Percentiles rank a stretch among this genome's conserved stretches.
These are phyloP conservation scores for Laticauda colubrina DNA, from an alignment of 2,113 vertebrate genomes.

Conservation along the genomic window DNA sequence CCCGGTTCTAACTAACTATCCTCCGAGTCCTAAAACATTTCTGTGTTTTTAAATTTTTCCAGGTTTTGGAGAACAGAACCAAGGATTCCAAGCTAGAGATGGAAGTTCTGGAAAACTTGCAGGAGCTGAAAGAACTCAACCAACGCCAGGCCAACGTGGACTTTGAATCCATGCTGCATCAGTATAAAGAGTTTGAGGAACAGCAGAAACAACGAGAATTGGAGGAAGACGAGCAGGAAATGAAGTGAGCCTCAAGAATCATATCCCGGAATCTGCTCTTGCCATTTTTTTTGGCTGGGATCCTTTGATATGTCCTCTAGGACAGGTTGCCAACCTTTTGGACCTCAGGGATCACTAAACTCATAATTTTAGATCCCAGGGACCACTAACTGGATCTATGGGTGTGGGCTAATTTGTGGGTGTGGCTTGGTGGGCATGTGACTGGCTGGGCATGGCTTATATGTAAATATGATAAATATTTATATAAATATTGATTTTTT, in stretches of 20 bases:
- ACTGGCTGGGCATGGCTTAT: too few relatives aligned
- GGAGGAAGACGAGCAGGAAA: constrained; percentile 87
- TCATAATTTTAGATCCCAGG: too few relatives aligned
- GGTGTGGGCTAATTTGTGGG: too few relatives aligned
- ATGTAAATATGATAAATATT: too few relatives aligned
- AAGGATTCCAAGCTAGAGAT: constrained; percentile 97
- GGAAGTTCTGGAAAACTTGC: constrained; percentile 96
- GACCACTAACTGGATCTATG: too few relatives aligned
- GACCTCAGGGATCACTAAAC: too few relatives aligned
- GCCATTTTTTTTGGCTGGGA: not conserved
- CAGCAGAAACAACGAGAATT: constrained; percentile 73
- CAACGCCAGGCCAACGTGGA: constrained; percentile 94
- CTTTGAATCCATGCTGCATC: constrained; percentile 84
- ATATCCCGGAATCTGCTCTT: not conserved
- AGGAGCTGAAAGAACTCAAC: constrained; percentile 96
- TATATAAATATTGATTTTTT: too few relatives aligned
- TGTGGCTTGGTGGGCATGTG: too few relatives aligned
- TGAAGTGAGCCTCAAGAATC: constrained; percentile 74
- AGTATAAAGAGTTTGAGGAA: constrained; percentile 79
- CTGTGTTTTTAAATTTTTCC: not conserved
- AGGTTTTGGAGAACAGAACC: constrained; percentile 96
- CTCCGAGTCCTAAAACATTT: not conserved
- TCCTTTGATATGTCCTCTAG: not conserved
- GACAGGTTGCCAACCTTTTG: too few relatives aligned
- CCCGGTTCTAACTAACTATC: not conserved